A percentile compares a stretch with the other conserved stretches of the same genome.
These are phyloP conservation scores for Odontocerum albicorne DNA, from an alignment of 2,888 invertebrate genomes.

Conservation along the genomic window DNA sequence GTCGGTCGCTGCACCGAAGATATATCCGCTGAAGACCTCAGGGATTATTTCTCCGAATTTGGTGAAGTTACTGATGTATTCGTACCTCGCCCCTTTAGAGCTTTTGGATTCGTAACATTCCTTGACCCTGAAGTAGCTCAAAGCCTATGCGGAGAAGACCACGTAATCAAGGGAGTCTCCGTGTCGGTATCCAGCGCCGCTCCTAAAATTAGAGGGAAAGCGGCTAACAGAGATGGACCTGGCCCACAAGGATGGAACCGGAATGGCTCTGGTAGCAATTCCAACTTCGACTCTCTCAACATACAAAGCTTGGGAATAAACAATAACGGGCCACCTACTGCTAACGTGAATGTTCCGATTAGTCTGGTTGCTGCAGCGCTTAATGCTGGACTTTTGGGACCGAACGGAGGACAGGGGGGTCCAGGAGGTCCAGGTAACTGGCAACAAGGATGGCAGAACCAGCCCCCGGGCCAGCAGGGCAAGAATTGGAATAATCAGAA, in stretches of 20 bases:
- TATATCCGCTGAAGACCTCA: constrained; percentile 85
- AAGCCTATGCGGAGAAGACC: constrained; percentile 88
- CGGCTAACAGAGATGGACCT: constrained; percentile 60
- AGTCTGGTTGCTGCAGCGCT: constrained; percentile 86
- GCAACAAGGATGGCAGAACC: constrained; percentile 71
- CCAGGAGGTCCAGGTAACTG: constrained; percentile 54
- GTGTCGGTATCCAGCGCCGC: constrained; percentile 89
- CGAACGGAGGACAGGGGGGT: constrained; percentile 58
- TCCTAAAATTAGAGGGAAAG: constrained; percentile 68
- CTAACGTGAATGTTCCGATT: constrained; percentile 60
- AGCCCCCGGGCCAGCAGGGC: constrained; percentile 53
- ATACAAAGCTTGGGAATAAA: constrained; percentile 82
- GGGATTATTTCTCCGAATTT: constrained; percentile 87
- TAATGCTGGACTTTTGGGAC: constrained; percentile 67
- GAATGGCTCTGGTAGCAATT: constrained; percentile 52
- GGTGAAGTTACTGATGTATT: constrained; percentile 95
- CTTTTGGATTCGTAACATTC: constrained; percentile 93
- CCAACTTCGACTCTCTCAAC: constrained; percentile 84
- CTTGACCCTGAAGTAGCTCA: constrained; percentile 90
- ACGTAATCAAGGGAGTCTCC: constrained; percentile 89
- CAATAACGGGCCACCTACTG: constrained; percentile 61
- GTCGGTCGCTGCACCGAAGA: constrained; percentile 94
- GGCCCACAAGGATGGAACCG: constrained; percentile 51
- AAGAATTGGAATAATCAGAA: constrained; percentile 53
- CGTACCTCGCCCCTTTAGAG: constrained; percentile 92